Conservation (phyloP, 2,113 vertebrate genomes). For the Castor canadensis region DNA sequence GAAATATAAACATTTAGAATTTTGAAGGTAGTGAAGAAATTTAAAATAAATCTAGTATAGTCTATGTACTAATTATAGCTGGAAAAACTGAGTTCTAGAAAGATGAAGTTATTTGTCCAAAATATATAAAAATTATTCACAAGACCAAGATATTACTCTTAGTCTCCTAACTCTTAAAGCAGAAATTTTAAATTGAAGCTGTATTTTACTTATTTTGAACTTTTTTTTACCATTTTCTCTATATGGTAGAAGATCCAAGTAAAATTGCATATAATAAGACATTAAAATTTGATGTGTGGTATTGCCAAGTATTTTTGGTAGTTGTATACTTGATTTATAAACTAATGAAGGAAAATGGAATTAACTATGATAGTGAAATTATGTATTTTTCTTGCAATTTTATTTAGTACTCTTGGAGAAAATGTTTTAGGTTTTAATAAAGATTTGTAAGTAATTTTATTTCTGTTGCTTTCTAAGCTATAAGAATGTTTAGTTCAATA, state of each 20-base stretch:
- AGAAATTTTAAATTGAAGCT: not conserved
- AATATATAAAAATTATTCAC: conserved; percentile 41
- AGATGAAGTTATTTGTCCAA: conserved; percentile 52
- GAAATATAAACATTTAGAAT: not conserved
- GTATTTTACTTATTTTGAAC: not conserved
- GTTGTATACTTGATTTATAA: too few species aligned
- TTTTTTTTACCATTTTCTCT: not conserved
- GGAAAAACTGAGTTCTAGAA: conserved; percentile 34
- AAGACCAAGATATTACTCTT: not conserved
- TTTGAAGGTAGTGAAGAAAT: conserved; percentile 8
- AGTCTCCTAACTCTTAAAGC: not conserved
- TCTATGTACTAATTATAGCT: conserved; percentile 47
- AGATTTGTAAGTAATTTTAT: not conserved
- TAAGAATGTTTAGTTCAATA: too few species aligned
- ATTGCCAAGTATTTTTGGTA: too few species aligned
- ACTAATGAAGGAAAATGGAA: too few species aligned
- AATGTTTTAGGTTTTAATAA: not conserved
- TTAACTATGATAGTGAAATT: too few species aligned
- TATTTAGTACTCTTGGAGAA: not conserved
- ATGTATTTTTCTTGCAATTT: too few species aligned
- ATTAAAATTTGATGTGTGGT: too few species aligned
- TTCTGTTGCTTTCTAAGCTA: not conserved
- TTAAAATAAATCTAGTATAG: conserved; percentile 52
- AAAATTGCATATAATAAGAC: not conserved
- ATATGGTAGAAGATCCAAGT: not conserved